These are phyloP conservation scores for Trilocha varians DNA, from an alignment of 2,888 invertebrate species.

Conservation along the genomic window DNA sequence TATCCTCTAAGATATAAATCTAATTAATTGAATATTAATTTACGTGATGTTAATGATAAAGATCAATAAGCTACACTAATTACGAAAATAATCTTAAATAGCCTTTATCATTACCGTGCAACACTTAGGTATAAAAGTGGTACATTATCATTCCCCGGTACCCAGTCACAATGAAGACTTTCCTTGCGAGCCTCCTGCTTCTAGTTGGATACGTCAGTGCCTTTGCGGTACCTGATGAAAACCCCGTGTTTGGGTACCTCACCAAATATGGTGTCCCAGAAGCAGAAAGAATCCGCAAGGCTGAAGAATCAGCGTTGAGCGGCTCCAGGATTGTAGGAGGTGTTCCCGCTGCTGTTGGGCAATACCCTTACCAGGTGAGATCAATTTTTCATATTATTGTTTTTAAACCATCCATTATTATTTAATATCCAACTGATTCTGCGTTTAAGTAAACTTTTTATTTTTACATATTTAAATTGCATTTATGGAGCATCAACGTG, in stretches of 20 bases:
- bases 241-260: conserved; percentile 31
- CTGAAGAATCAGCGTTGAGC: conserved; percentile 26
- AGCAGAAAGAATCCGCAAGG: conserved; percentile 29
- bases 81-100: conserved; percentile 4
- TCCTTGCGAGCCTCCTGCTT: conserved; percentile 10
- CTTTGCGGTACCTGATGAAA: conserved; percentile 9
- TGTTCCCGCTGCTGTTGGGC: conserved; percentile 21
- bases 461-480: too few relatives aligned
- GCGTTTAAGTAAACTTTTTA: too few relatives aligned
- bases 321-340: conserved; percentile 37
- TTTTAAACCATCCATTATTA: too few relatives aligned
- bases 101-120: not conserved
- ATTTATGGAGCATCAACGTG: too few relatives aligned
- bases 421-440: too few relatives aligned
- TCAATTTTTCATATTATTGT: not conserved
- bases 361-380: conserved; percentile 37
- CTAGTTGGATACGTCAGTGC: conserved; percentile 16
- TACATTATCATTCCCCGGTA: not conserved
- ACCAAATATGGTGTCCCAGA: conserved; percentile 27
- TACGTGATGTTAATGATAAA: conserved; percentile 11
- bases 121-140: not conserved
- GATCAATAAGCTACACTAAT: conserved; percentile 6
- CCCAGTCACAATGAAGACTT: conserved; percentile 14
- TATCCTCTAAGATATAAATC: too few relatives aligned
- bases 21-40: too few relatives aligned